A percentile compares a stretch with the other conserved stretches of the same genome.
Conservation (phyloP, 1,140 invertebrate genomes). For the Ceratosolen solmsi region DNA sequence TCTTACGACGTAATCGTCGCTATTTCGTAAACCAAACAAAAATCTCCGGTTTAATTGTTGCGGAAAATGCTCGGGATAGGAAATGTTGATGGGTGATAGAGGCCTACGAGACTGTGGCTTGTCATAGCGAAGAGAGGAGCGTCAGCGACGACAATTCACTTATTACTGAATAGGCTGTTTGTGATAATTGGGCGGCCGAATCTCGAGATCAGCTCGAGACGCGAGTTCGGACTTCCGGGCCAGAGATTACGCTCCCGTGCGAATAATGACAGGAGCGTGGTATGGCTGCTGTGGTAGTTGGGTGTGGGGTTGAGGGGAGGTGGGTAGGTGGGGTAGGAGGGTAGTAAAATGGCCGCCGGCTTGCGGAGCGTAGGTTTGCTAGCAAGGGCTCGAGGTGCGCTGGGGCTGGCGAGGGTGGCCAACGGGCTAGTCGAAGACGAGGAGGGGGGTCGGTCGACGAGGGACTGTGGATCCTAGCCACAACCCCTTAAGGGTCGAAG, state of each 20-base stretch:
- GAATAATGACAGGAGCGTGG: constrained; percentile 51
- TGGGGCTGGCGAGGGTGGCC: constrained; percentile 37
- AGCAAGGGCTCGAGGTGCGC: constrained; percentile 25
- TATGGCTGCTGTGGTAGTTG: constrained; percentile 39
- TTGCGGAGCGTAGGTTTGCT: constrained; percentile 60
- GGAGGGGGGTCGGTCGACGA: constrained; percentile 52
- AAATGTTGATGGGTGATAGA: no score
- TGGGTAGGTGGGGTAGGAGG: constrained; percentile 52
- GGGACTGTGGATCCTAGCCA: constrained; percentile 69
- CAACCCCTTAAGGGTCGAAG: constrained; percentile 74
- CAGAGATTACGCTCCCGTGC: constrained; percentile 70
- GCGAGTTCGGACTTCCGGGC: constrained; percentile 59
- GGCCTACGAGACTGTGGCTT: no score
- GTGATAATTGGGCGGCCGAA: no score
- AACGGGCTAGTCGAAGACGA: not conserved
- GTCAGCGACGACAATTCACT: no score
- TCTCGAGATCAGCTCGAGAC: no score
- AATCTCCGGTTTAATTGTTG: no score
- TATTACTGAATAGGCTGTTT: no score
- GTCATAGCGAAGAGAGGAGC: no score
- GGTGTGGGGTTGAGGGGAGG: constrained; percentile 55
- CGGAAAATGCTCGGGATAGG: no score
- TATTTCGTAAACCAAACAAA: no score
- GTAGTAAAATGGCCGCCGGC: constrained; percentile 73
- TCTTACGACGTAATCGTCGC: no score